phyloP scores from a whole-genome alignment of 2,888 invertebrate genomes.

The Clusia tigrina region DNA sequence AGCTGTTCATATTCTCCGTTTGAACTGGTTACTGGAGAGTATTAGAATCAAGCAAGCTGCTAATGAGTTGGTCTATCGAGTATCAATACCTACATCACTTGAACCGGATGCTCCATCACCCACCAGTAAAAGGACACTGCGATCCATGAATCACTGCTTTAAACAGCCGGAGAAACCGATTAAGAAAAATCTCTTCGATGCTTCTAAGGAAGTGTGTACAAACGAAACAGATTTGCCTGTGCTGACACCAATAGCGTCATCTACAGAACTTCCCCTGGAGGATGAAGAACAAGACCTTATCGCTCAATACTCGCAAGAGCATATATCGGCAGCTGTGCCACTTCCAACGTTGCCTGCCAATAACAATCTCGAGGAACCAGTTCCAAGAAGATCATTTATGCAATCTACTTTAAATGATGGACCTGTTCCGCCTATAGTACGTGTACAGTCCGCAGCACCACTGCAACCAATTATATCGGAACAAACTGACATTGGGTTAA shows the following conservation, averaged over 20 bases:
- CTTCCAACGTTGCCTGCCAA: constrained; percentile 42
- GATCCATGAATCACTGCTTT: constrained; percentile 62
- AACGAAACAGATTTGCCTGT: constrained; percentile 15
- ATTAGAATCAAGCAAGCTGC: constrained; percentile 70
- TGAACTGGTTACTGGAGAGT: constrained; percentile 81
- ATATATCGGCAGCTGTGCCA: constrained; percentile 46
- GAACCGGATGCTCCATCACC: constrained; percentile 68
- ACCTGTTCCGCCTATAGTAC: not conserved
- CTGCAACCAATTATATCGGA: constrained; percentile 31
- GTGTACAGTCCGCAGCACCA: not conserved
- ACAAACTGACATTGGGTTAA: constrained; percentile 47
- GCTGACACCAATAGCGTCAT: constrained; percentile 13
- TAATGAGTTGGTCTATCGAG: constrained; percentile 61
- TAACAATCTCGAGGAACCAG: constrained; percentile 14
- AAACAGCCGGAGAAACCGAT: constrained; percentile 57
- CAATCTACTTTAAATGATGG: not conserved
- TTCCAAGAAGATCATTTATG: too few species aligned
- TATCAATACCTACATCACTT: constrained; percentile 48
- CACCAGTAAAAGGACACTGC: constrained; percentile 67
- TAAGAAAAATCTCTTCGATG: constrained; percentile 52
- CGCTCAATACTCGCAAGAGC: constrained; percentile 57
- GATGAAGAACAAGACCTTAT: constrained; percentile 46
- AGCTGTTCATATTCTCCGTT: constrained; percentile 67
- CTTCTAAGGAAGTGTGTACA: constrained; percentile 15
- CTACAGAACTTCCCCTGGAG: constrained; percentile 26